Percentiles rank a stretch among this genome's conserved stretches.
Evolutionary conservation across 2,888 invertebrate species (phyloP).

Genomic region (Cosmorhoe ocellata): DNA sequence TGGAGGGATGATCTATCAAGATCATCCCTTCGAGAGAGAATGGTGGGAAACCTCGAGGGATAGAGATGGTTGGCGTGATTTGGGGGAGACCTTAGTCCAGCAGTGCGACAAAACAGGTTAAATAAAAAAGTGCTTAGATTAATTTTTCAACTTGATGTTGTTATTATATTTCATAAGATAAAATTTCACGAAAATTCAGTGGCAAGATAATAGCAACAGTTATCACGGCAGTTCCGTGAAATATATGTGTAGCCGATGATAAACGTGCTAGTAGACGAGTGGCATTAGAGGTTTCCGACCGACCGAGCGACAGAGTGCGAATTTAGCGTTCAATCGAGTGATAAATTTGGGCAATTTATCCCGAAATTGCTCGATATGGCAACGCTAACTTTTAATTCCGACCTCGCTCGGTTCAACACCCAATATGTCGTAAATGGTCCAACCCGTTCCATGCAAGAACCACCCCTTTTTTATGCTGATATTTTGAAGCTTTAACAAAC

Average conservation of each 20-base stretch:
- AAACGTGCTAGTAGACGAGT: slow-evolving; percentile 43
- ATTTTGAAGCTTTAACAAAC: background rate
- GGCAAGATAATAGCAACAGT: slow-evolving; percentile 3
- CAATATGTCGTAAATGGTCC: slow-evolving; percentile 11
- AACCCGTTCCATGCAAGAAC: slow-evolving; percentile 11
- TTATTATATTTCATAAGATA: too few species aligned
- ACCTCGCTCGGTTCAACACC: slow-evolving; percentile 12
- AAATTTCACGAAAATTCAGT: too few species aligned
- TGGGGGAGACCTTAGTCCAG: too few species aligned
- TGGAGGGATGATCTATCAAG: too few species aligned
- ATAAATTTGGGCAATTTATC: slow-evolving; percentile 63
- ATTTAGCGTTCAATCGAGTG: slow-evolving; percentile 57
- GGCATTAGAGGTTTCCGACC: slow-evolving; percentile 36
- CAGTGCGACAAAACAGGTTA: too few species aligned
- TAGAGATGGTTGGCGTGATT: too few species aligned
- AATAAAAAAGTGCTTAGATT: too few species aligned
- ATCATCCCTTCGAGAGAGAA: too few species aligned
- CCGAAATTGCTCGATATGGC: slow-evolving; percentile 58
- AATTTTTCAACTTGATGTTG: too few species aligned
- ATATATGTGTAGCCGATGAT: slow-evolving; percentile 42
- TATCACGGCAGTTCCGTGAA: slow-evolving; percentile 18
- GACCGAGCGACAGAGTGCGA: slow-evolving; percentile 39
- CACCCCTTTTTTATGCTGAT: background rate
- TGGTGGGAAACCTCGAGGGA: too few species aligned
- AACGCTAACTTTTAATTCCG: slow-evolving; percentile 38